phyloP scores from a whole-genome alignment of 2,113 vertebrate species.

The Xiphophorus maculatus region DNA sequence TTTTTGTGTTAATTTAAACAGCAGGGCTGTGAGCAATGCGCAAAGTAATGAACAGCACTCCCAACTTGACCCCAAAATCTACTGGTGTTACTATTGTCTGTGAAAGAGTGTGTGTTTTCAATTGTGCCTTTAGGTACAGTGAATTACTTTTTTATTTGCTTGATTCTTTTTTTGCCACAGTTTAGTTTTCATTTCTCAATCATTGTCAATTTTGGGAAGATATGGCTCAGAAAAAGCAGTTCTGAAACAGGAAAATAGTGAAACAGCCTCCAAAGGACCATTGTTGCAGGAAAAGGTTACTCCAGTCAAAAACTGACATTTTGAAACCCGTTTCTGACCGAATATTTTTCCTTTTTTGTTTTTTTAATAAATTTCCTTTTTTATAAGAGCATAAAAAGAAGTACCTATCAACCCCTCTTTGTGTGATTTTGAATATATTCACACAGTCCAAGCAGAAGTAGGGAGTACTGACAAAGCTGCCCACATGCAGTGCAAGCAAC shows the following conservation, averaged over 20 bases:
- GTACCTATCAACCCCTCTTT: background rate
- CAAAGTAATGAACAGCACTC: background rate
- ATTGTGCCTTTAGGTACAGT: background rate
- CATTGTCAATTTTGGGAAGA: no score
- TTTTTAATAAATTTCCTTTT: no score
- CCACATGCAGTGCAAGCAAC: conserved; percentile 11
- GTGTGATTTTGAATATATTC: conserved; percentile 16
- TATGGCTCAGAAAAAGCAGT: no score
- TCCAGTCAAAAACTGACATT: no score
- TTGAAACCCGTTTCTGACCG: no score
- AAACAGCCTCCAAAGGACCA: no score
- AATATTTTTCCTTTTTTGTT: no score
- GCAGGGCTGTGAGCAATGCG: background rate
- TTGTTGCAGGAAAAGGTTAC: no score
- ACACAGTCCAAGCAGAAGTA: conserved; percentile 7
- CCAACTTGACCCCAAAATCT: background rate
- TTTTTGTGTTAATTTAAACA: background rate
- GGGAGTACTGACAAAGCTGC: conserved; percentile 21
- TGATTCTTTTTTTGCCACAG: no score
- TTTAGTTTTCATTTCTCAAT: no score
- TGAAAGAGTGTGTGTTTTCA: background rate
- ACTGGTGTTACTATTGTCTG: background rate
- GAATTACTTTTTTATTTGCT: no score
- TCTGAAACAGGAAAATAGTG: no score
- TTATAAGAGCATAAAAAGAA: conserved; percentile 13